Evolutionary conservation across 2,797 vertebrate genomes (phyloP).

Genomic region (Chelidonichthys spinosus): DNA sequence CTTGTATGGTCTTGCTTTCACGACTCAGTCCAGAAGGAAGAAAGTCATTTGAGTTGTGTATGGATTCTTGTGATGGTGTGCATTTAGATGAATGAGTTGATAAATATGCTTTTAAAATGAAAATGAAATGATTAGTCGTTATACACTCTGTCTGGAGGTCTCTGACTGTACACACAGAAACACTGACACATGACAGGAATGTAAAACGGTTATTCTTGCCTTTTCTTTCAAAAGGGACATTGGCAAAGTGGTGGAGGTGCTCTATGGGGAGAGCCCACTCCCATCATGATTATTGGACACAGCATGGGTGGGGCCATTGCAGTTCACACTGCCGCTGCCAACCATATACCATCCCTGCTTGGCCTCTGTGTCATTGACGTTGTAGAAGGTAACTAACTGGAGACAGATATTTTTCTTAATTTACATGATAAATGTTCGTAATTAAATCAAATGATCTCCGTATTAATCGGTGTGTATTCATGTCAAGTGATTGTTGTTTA

Average conservation of each 20-base stretch:
- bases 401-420: background rate
- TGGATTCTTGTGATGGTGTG: background rate
- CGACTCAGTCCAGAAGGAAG: background rate
- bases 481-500: background rate
- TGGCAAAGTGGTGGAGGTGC: slow-evolving; percentile 93
- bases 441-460: background rate
- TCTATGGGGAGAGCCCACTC: slow-evolving; percentile 94
- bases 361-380: slow-evolving; percentile 98
- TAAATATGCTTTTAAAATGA: background rate
- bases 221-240: slow-evolving; percentile 86
- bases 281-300: slow-evolving; percentile 97
- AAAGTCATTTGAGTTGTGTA: background rate
- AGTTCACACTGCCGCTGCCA: slow-evolving; percentile 92
- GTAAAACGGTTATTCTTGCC: background rate
- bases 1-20: slow-evolving; percentile 20
- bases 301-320: slow-evolving; percentile 99
- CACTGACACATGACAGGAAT: background rate
- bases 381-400: slow-evolving; percentile 89
- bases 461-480: background rate
- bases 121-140: background rate
- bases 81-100: background rate
- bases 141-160: background rate
- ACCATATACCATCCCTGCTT: slow-evolving; percentile 91
- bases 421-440: background rate
- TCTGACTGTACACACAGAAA: background rate